A percentile compares a stretch with the other conserved stretches of the same genome.
These are phyloP conservation scores for Campoletis sonorensis DNA, from an alignment of 1,140 invertebrate genomes.

Conservation along the genomic window DNA sequence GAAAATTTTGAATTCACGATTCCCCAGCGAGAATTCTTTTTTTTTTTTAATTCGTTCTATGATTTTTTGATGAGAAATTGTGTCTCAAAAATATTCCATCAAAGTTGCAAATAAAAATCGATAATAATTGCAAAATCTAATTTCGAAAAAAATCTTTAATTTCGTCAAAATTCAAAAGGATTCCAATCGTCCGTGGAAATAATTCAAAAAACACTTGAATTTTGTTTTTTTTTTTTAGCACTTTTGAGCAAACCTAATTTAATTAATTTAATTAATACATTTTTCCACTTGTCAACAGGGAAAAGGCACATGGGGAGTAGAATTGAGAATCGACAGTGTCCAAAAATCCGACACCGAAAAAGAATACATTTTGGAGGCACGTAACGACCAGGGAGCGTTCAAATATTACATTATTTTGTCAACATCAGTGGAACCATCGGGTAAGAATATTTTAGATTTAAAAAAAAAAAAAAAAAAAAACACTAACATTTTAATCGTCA, in stretches of 20 bases:
- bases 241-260: neutral
- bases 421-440: slow-evolving; percentile 83
- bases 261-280: neutral
- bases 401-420: slow-evolving; percentile 83
- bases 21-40: no score
- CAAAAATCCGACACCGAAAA: slow-evolving; percentile 86
- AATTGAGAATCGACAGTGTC: slow-evolving; percentile 80
- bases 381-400: slow-evolving; percentile 81
- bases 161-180: no score
- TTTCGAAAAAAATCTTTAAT: no score
- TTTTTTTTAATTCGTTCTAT: no score
- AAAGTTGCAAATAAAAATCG: no score
- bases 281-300: slow-evolving; percentile 73
- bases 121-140: no score
- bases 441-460: slow-evolving; percentile 71
- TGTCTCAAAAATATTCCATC: no score
- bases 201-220: neutral
- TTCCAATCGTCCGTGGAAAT: no score
- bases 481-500: neutral
- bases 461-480: neutral
- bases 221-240: neutral
- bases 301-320: slow-evolving; percentile 81
- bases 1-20: no score
- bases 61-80: no score
- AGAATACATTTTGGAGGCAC: slow-evolving; percentile 81